phyloP scores from a whole-genome alignment of 2,113 vertebrate genomes.

The Hydropotes inermis region DNA sequence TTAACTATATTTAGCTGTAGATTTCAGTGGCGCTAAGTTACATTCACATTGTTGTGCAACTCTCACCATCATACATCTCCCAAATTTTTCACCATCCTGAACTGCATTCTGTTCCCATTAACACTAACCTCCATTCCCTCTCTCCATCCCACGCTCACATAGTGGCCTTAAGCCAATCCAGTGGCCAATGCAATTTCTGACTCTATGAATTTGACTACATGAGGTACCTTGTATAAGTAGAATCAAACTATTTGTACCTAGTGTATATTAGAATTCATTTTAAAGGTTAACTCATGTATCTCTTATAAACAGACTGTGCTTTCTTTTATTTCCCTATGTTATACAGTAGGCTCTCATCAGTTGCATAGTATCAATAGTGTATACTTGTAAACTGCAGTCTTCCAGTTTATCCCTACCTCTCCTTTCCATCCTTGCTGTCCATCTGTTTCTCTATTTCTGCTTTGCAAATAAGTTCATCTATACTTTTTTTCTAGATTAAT shows the following conservation, averaged over 20 bases:
- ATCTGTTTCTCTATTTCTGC: neutral
- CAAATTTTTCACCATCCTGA: neutral
- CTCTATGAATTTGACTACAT: neutral
- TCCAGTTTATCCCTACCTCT: neutral
- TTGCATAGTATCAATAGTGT: neutral
- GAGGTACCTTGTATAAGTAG: neutral
- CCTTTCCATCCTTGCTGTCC: neutral
- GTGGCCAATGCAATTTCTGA: neutral
- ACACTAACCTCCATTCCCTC: neutral
- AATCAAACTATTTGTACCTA: neutral
- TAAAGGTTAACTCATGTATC: neutral
- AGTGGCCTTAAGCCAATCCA: neutral
- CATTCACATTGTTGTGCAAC: neutral
- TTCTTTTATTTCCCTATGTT: neutral
- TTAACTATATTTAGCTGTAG: neutral
- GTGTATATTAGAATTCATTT: neutral
- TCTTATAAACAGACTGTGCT: neutral
- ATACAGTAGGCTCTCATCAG: neutral
- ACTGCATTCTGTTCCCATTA: neutral
- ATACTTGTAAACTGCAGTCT: neutral
- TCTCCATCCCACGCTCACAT: neutral
- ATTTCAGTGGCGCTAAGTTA: neutral
- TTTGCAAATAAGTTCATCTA: neutral
- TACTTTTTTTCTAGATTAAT: neutral
- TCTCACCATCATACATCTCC: neutral